Base-by-base conservation (phyloP, 2,113 vertebrate species). In the Oceanodroma tethys region DNA sequence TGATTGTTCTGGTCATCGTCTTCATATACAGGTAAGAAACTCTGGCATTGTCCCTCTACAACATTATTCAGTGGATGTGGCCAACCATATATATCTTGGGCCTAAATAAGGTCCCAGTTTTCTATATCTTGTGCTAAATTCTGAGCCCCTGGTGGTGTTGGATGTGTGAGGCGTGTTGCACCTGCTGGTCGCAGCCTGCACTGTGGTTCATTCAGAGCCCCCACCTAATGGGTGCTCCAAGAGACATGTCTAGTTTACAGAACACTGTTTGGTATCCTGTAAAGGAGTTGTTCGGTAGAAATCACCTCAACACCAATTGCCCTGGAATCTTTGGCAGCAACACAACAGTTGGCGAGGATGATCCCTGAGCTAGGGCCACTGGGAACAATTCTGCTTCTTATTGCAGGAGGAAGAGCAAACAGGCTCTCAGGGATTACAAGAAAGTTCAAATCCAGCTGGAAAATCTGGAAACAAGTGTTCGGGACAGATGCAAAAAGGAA, bases 401-500 rank as follows among this genome's bases (percentile, higher is more conserved):
- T 95, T 93, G 82, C 93, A 99, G 99, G 98, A 99, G 99, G 91
- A 99, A 99, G 98, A 99, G 99, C 96, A 99, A 99, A 82, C 99
- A 99, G 98, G 99, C 99, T 78, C 96, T 99, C 81, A 98, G 99
- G 82, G 99, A 99, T 97, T 99, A 99, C 95, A 99, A 99, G 98
- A 99, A 99, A 97, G 99, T 99, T 83, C 99, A 99, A 98, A 99
- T 99, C 95, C 99, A 99, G 80, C 96, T 99, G 95, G 99, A 99
- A 98, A 99, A 99, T 84, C 98, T 99, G 96, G 99, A 99, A 97
- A 99, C 99, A 16, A 99, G 99, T 7, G 99, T 99, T 89, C 98
- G 99, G 76, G 99, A 99, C 95, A 99, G 99, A 92, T 99, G 99
- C 97, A 99, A 99, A 97, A 99, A 99, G 85, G 99, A 99, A 96